Conservation (phyloP, 2,113 vertebrate species). For the Cheilinus undulatus region DNA sequence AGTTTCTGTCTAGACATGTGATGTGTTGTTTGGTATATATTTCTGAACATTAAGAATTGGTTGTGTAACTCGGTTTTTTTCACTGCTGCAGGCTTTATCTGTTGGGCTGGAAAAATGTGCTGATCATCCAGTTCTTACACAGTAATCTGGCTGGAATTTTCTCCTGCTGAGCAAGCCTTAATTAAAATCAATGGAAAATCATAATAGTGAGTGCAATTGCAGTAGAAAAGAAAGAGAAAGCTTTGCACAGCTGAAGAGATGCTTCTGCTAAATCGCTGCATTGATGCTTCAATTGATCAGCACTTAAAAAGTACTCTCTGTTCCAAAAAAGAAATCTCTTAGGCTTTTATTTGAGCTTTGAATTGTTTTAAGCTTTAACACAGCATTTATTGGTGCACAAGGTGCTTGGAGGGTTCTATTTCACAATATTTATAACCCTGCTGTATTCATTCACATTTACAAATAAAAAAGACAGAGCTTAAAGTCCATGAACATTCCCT, state of each 20-base stretch:
- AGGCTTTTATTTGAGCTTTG: not conserved
- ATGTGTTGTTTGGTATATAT: conserved; percentile 39
- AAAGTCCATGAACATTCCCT: too few relatives aligned
- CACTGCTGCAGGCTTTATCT: conserved; percentile 79
- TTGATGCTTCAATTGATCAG: not conserved
- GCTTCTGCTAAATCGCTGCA: conserved; percentile 37
- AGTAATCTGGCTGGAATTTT: conserved; percentile 88
- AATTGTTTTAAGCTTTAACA: not conserved
- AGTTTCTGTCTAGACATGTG: conserved; percentile 15
- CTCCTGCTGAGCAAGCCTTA: conserved; percentile 86
- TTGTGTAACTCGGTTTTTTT: conserved; percentile 74
- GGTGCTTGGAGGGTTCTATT: too few relatives aligned
- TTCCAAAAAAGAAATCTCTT: not conserved
- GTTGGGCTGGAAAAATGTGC: conserved; percentile 85
- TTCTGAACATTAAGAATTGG: conserved; percentile 49
- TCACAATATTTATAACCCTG: too few relatives aligned
- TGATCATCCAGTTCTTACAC: conserved; percentile 82
- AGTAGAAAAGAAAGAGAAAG: conserved; percentile 66
- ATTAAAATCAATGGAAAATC: conserved; percentile 89
- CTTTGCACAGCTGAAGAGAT: conserved; percentile 59
- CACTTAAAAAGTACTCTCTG: not conserved
- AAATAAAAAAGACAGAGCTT: too few relatives aligned
- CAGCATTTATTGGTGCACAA: not conserved
- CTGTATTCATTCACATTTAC: too few relatives aligned
- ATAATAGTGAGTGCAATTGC: conserved; percentile 77